Evolutionary conservation across 1,140 invertebrate species (phyloP), one percentile per base, ranked within the genome.

Genomic region (Grapholita molesta): DNA sequence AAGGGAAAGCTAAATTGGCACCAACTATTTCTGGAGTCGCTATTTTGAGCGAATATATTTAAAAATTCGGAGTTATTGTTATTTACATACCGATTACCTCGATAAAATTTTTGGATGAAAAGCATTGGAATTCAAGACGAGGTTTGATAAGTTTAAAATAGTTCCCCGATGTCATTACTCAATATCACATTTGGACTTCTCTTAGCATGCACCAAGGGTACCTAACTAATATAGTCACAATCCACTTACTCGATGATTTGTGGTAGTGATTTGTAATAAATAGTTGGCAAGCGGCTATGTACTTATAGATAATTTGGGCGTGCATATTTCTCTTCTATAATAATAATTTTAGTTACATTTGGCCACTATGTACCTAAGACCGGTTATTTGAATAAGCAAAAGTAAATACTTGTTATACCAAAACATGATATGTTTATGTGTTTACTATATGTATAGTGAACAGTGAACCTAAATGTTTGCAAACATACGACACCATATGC

Each of bases 1-100:
- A 61, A 61, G 55, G 69, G 74, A 75, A 77, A 71, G 75, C 77
- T 78, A 66, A 74, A 77, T 75, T 76, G 55, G 72, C 42, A 48
- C 18, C 18, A 75, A 81, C 76, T 76, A 73, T 82, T 83, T 75
- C 69, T 65, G 25, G 35, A 52, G 23, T 23, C 35, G 65, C 65
- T 18, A 67, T 67, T 65, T 67, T 67, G 65, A 9, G n/a, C 35
- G 25, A 38, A 28, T 48, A 65, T 65, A 52, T 67, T 28, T 48
- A 18, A 61, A 15, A 52, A 42, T 15, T 52, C 18, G 42, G 12
- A 12, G n/a, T 61, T 61, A 25, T 61, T 30, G 53, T 25, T 25
- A 38, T 48, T 21, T 48, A 21, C 12, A 32, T 15, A 15, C 3
- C 55, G 55, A 61, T 15, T 48, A 48, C 6, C 15, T 48, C 38